Conservation (phyloP, 2,113 vertebrate species). For the Cisticola juncidis region DNA sequence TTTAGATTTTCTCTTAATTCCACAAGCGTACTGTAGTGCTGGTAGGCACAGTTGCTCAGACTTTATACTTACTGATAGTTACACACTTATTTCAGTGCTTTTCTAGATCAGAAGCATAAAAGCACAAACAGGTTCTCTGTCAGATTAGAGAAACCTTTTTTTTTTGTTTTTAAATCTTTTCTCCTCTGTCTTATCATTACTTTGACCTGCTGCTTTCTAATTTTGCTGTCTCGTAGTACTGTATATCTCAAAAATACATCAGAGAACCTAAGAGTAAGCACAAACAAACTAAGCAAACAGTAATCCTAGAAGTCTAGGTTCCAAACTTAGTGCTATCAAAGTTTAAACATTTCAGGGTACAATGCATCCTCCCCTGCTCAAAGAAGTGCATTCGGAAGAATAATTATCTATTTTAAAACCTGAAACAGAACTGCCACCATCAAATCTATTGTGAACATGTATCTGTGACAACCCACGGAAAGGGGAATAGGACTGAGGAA, state of each 20-base stretch:
- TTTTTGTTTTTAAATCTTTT: neutral
- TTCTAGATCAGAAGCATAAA: neutral
- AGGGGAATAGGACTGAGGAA: neutral
- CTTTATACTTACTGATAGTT: neutral
- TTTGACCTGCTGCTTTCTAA: neutral
- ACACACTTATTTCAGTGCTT: neutral
- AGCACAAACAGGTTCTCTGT: neutral
- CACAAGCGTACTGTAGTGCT: neutral
- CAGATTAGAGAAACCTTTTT: neutral
- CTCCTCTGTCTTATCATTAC: neutral
- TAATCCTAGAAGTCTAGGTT: neutral
- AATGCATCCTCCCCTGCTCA: neutral
- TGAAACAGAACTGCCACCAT: neutral
- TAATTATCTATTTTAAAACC: neutral
- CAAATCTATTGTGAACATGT: neutral
- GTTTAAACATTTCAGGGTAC: neutral
- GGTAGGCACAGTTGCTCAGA: neutral
- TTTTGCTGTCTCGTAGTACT: neutral
- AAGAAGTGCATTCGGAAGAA: neutral
- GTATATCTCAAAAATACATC: neutral
- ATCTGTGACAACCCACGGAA: neutral
- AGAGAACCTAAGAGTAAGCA: neutral
- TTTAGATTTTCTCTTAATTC: neutral
- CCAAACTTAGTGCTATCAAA: neutral
- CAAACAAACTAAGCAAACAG: neutral